Base-by-base conservation (phyloP, 2,888 invertebrate species). In the Cerceris rybyensis region DNA sequence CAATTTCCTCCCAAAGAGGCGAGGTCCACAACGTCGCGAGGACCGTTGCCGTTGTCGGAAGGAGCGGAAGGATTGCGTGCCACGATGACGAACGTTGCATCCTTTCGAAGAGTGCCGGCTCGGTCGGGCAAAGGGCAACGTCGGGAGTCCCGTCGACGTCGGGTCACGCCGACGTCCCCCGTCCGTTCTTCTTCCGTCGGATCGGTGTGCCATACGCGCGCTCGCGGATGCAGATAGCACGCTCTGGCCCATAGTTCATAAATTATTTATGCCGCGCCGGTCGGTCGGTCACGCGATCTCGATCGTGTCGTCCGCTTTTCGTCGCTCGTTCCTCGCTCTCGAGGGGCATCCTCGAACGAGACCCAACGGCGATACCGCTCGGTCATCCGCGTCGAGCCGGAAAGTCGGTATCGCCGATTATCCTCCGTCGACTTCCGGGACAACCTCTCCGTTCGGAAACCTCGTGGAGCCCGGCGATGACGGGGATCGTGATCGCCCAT, bases 251-350 rank as follows among this genome's bases (percentile, higher is more conserved):
- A 17, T 75, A 73, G 75, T 78, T 81, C 75, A 78, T 82, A 81
- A 80, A 82, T 81, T 78, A 82, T 82, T 81, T 70, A 81, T 73
- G 68, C 49, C 69, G 59, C 68, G 69, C 28, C 28, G 49, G 72
- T 58, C 41, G 46, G 75, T 8, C 66, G 57, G 78, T 82, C 82
- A 78, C 78, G 81, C 82, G 75, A 82, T 78, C 75, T 41, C 65
- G 68, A 78, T 68, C 75, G 71, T 72, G 77, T 80, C 81, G 68
- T 78, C 74, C 78, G 59, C 58, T 78, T 64, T 75, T 75, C 70
- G 41, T 49, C 61, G 46, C 39, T 43, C 54, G 65, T 50, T 58
- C 13, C 14, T 16, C 6, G 50, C 14, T 4, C 41, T n/a, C 52
- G 9, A 13, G n/a, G 6, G n/a, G 7, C 52, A 14, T 8, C n/a